Conservation (phyloP, 1,140 invertebrate species). For the Apis laboriosa region DNA sequence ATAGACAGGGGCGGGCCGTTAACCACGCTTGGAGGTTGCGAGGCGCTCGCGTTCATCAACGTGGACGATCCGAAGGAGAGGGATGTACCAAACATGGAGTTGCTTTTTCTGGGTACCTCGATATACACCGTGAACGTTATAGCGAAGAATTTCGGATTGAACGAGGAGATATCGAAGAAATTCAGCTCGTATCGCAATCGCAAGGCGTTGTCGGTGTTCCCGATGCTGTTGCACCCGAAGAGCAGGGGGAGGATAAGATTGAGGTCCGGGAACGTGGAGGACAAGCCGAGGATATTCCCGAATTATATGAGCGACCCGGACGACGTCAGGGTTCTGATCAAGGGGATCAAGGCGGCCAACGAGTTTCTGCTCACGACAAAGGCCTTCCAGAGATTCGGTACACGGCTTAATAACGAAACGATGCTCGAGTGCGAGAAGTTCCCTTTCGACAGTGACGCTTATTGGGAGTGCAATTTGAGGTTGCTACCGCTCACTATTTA, state of each 20-base stretch:
- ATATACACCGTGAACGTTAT: conserved; percentile 80
- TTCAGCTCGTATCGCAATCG: conserved; percentile 58
- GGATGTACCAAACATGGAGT: conserved; percentile 88
- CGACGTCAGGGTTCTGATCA: conserved; percentile 84
- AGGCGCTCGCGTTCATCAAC: conserved; percentile 89
- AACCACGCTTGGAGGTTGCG: conserved; percentile 89
- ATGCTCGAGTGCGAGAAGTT: conserved; percentile 85
- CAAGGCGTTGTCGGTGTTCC: conserved; percentile 72
- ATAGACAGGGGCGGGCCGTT: conserved; percentile 85
- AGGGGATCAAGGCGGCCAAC: conserved; percentile 83
- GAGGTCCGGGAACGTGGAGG: conserved; percentile 84
- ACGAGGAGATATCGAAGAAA: conserved; percentile 78
- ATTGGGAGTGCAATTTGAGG: conserved; percentile 87
- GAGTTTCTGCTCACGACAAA: conserved; percentile 80
- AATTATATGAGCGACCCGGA: conserved; percentile 88
- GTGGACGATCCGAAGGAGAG: conserved; percentile 84
- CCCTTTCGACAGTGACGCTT: conserved; percentile 84
- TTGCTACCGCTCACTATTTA: conserved; percentile 88
- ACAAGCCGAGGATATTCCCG: conserved; percentile 90
- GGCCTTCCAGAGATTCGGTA: conserved; percentile 82
- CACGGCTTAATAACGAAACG: conserved; percentile 83
- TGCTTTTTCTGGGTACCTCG: conserved; percentile 83
- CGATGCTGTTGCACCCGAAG: conserved; percentile 87
- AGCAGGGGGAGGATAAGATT: conserved; percentile 87
- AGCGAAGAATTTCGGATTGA: conserved; percentile 80